Evolutionary conservation across 2,888 invertebrate species (phyloP), one percentile per base, ranked within the genome.

Genomic region (Dasysyrphus albostriatus): DNA sequence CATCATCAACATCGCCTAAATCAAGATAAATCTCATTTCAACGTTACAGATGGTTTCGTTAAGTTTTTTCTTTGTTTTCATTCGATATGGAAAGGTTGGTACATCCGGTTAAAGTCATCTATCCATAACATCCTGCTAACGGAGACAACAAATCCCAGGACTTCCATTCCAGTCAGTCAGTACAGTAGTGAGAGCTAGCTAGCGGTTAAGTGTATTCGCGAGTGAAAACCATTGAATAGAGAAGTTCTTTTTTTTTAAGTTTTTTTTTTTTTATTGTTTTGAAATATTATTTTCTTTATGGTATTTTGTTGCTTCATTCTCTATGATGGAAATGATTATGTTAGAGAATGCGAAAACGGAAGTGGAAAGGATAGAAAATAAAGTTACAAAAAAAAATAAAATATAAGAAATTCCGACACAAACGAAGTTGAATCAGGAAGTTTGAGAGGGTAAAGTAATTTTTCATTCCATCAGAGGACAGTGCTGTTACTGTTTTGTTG

Each of bases 21-120:
- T 87, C 79, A 79, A 75, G 82, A 87, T 83, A 75, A 87, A 87
- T 87, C 70, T 78, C 70, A 79, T 83, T 83, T 79, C 58, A 75
- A 75, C 82, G 49, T 79, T 85, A 59, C 87, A 78, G 82, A 77
- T 78, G 85, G 75, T 83, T 74, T 72, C 74, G 70, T 75, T 77
- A 59, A 54, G 49, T 32, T 39, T 16, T 56, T 14, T 49, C 16
- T 69, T 42, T 39, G 14, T 29, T 59, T 51, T 19, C 44, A 32
- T 59, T 75, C 44, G 14, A n/a, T 24, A 32, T 19, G n/a, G 24
- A 44, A 78, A 69, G 61, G 77, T 69, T 77, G 44, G 61, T 61
- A 65, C 77, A 75, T 87, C 87, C 87, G 82, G 51, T 87, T 70
- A 65, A 72, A 87, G 44, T 82, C 75, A 87, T 87, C 54, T 74